phyloP scores from a whole-genome alignment of 2,797 vertebrate genomes.

The Danio tinwini region DNA sequence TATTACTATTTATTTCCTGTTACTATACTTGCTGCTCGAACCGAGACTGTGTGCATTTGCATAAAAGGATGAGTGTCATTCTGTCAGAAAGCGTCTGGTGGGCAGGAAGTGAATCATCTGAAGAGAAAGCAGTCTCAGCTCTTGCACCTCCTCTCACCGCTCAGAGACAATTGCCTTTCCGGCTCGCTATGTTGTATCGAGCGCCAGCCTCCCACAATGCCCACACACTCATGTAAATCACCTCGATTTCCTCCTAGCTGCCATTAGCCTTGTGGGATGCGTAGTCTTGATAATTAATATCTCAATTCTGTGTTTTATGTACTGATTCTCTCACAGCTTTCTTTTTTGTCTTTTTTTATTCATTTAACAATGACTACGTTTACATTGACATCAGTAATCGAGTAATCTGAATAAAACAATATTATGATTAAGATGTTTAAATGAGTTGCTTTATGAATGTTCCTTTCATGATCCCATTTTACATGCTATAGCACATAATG shows the following conservation, averaged over 20 bases:
- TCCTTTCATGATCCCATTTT: too few relatives aligned
- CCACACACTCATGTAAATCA: constrained; percentile 51
- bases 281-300: neutral
- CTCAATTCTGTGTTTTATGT: neutral
- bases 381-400: too few relatives aligned
- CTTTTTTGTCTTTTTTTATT: too few relatives aligned
- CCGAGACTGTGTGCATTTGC: constrained; percentile 48
- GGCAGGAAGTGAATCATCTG: constrained; percentile 43
- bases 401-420: too few relatives aligned
- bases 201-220: constrained; percentile 46
- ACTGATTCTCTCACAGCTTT: neutral
- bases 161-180: constrained; percentile 4
- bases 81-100: constrained; percentile 37
- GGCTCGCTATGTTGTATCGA: constrained; percentile 21
- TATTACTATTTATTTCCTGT: constrained; percentile 29
- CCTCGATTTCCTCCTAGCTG: neutral
- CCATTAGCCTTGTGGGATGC: neutral
- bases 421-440: too few relatives aligned
- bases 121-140: neutral
- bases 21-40: constrained; percentile 4
- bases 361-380: too few relatives aligned
- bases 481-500: too few relatives aligned
- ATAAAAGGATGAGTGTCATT: constrained; percentile 47
- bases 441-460: too few relatives aligned
- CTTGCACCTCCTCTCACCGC: constrained; percentile 15